These are phyloP conservation scores for Montipora efflorescens DNA, from an alignment of 64 coral and sea anemone species.

Conservation along the genomic window DNA sequence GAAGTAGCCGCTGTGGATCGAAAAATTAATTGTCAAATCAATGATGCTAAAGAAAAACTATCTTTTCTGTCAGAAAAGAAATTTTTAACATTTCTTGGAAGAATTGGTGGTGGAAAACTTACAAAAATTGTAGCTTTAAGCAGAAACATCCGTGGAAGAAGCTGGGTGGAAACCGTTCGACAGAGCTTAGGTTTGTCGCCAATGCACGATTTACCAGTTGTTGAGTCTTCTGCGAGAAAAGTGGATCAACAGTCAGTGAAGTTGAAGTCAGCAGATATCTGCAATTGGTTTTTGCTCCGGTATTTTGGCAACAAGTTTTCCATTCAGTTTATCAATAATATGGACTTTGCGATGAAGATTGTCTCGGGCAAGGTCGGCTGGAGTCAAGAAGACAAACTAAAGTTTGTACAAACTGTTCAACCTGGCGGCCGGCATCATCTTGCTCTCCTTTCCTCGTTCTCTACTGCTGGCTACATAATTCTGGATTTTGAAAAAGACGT, in stretches of 20 bases:
- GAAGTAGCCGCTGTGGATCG: neutral
- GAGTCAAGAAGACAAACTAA: neutral
- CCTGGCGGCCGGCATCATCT: neutral
- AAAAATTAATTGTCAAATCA: neutral
- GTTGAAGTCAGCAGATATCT: neutral
- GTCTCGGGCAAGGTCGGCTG: slow-evolving; percentile 15
- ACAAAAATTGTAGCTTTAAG: slow-evolving; percentile 49
- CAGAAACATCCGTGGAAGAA: neutral
- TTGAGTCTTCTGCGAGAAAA: slow-evolving; percentile 14
- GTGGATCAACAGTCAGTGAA: slow-evolving; percentile 13
- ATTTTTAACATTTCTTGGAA: slow-evolving; percentile 44
- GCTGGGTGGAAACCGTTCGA: neutral
- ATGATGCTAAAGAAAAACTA: slow-evolving; percentile 10
- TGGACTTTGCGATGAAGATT: slow-evolving; percentile 44
- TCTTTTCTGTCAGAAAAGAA: slow-evolving; percentile 29
- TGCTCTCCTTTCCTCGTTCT: neutral
- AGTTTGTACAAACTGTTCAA: neutral
- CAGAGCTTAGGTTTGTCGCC: neutral
- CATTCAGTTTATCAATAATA: slow-evolving; percentile 43
- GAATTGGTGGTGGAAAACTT: slow-evolving; percentile 50
- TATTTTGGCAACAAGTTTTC: neutral
- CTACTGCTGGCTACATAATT: slow-evolving; percentile 10
- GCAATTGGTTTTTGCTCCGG: neutral
- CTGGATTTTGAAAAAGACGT: neutral
- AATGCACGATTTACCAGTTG: neutral